A percentile compares a stretch with the other conserved stretches of the same genome.
Evolutionary conservation across 2,113 vertebrate genomes (phyloP).

Genomic region (Oceanites oceanicus): DNA sequence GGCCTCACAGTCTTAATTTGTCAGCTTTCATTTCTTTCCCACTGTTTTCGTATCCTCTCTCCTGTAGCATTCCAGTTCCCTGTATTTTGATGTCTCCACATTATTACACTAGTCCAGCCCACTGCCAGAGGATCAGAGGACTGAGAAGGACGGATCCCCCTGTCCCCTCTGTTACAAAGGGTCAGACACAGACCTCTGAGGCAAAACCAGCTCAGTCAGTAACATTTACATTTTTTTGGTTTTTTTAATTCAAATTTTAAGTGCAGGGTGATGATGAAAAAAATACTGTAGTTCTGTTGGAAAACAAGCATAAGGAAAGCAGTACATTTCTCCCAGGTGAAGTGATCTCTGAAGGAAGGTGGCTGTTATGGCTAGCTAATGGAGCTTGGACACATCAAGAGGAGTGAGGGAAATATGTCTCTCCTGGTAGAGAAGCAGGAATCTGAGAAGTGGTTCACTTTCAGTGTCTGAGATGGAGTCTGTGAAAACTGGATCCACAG

Average conservation of each 20-base stretch:
- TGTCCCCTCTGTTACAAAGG: background rate
- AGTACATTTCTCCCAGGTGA: background rate
- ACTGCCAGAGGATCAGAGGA: background rate
- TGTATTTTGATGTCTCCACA: background rate
- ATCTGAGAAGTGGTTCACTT: background rate
- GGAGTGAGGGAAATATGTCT: background rate
- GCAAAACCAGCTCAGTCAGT: background rate
- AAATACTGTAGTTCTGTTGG: background rate
- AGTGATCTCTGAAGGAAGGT: background rate
- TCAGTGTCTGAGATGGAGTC: background rate
- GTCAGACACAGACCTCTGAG: background rate
- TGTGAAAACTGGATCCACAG: background rate
- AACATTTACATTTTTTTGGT: background rate
- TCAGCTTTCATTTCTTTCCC: background rate
- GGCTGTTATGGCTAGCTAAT: background rate
- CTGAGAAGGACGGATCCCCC: background rate
- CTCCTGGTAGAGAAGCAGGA: background rate
- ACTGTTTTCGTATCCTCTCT: background rate
- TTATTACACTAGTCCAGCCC: background rate
- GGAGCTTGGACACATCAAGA: background rate
- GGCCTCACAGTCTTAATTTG: slow-evolving; percentile 4
- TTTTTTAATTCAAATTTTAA: background rate
- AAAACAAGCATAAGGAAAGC: background rate
- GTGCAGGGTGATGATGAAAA: background rate
- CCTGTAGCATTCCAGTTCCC: background rate